Conservation (phyloP, 2,113 vertebrate species). For the Phylloscopus trochiloides region DNA sequence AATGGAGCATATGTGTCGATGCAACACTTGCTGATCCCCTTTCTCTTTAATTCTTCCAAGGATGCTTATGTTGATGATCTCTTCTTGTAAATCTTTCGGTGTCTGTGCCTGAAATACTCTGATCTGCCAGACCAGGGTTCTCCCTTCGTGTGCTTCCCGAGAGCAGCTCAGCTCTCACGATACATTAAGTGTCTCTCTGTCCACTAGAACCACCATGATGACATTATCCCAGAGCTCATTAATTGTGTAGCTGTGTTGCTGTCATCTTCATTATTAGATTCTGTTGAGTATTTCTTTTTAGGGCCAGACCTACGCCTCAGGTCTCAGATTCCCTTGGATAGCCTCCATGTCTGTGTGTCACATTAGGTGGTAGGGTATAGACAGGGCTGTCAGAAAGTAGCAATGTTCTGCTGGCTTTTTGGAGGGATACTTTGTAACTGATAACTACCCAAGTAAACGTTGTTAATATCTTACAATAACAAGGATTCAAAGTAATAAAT, state of each 20-base stretch:
- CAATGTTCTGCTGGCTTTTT: background rate
- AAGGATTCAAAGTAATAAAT: background rate
- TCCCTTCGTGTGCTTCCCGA: background rate
- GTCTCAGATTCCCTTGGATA: background rate
- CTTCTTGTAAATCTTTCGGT: background rate
- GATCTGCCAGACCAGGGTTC: background rate
- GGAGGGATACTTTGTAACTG: background rate
- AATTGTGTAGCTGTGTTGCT: background rate
- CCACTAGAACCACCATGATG: background rate
- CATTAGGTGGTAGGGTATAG: fast-evolving
- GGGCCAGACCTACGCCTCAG: background rate
- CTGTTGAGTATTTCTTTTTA: background rate
- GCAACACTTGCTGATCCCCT: background rate
- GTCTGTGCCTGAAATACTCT: background rate
- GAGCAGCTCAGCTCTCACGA: background rate
- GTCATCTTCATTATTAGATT: background rate
- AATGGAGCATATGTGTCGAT: background rate
- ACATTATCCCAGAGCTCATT: background rate
- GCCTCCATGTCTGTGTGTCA: background rate
- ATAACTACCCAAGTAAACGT: background rate
- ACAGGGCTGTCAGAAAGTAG: background rate
- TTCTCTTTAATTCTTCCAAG: background rate
- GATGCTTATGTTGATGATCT: background rate
- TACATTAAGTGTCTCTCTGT: background rate
- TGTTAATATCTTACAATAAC: background rate